Conservation (phyloP, 2,888 invertebrate genomes). For the Himalopsyche japonica region DNA sequence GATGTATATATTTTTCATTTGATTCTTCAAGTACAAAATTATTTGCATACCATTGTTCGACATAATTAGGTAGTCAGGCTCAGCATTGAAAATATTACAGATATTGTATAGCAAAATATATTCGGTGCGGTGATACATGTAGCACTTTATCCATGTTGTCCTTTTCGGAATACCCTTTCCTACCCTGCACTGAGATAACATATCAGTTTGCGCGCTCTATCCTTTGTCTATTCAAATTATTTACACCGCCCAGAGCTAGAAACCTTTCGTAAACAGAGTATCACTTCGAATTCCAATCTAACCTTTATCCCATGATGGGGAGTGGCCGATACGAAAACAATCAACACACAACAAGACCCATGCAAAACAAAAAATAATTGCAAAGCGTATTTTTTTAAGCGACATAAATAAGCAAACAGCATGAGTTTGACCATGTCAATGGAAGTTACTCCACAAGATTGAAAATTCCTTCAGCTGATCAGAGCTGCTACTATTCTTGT, state of each 20-base stretch:
- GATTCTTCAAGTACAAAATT: no score
- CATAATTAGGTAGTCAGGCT: no score
- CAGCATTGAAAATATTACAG: no score
- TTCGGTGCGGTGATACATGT: not conserved
- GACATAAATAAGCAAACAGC: no score
- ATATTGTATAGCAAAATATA: no score
- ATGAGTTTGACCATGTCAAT: no score
- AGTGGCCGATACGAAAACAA: not conserved
- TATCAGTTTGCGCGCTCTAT: not conserved
- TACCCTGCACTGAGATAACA: not conserved
- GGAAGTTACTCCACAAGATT: no score
- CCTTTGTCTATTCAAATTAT: constrained; percentile 1
- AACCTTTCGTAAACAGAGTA: not conserved
- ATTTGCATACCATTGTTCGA: no score
- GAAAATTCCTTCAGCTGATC: no score
- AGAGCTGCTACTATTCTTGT: no score
- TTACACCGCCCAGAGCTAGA: not conserved
- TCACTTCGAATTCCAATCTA: not conserved
- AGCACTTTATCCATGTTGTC: not conserved
- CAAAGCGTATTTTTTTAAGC: not conserved
- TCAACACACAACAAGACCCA: not conserved
- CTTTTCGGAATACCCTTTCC: not conserved
- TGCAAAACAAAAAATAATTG: not conserved
- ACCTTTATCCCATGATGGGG: not conserved
- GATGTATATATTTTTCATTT: no score